Conservation (phyloP, 2,888 invertebrate species). For the Phanerotoma sp. region DNA sequence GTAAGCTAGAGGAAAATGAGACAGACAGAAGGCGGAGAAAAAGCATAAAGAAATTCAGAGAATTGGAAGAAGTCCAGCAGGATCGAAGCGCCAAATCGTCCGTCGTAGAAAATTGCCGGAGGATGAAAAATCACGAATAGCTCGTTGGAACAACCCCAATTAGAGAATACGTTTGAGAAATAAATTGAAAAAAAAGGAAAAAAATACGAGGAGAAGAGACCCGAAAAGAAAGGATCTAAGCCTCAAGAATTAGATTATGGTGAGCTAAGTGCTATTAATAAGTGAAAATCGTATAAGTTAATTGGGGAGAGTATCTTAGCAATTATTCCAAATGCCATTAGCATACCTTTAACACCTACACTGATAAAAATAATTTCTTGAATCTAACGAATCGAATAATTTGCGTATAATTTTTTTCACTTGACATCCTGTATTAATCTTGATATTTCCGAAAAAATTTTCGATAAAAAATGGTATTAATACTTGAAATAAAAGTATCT, state of each 20-base stretch:
- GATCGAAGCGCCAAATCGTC: conserved; percentile 29
- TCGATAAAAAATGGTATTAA: too few relatives aligned
- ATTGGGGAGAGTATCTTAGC: background rate
- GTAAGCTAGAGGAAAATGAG: conserved; percentile 3
- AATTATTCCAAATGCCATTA: background rate
- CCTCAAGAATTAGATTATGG: background rate
- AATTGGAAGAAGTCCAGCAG: conserved; percentile 33
- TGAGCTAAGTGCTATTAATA: conserved; percentile 1
- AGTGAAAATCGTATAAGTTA: background rate
- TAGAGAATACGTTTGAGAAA: conserved; percentile 27
- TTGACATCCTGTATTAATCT: too few relatives aligned
- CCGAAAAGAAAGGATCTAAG: background rate
- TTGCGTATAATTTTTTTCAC: too few relatives aligned
- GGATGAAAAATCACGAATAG: conserved; percentile 31
- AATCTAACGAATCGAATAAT: too few relatives aligned
- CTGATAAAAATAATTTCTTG: too few relatives aligned
- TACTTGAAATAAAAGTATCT: too few relatives aligned
- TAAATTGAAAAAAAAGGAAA: conserved; percentile 10
- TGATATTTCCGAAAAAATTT: too few relatives aligned
- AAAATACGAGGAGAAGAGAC: background rate
- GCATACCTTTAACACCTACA: background rate
- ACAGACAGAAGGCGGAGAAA: background rate
- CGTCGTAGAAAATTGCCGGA: conserved; percentile 16
- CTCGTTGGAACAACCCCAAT: conserved; percentile 32
- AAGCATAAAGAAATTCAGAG: conserved; percentile 25